Evolutionary conservation across 2,797 vertebrate genomes (phyloP), one percentile per base, ranked within the genome.

Genomic region (Eospalax fontanierii): DNA sequence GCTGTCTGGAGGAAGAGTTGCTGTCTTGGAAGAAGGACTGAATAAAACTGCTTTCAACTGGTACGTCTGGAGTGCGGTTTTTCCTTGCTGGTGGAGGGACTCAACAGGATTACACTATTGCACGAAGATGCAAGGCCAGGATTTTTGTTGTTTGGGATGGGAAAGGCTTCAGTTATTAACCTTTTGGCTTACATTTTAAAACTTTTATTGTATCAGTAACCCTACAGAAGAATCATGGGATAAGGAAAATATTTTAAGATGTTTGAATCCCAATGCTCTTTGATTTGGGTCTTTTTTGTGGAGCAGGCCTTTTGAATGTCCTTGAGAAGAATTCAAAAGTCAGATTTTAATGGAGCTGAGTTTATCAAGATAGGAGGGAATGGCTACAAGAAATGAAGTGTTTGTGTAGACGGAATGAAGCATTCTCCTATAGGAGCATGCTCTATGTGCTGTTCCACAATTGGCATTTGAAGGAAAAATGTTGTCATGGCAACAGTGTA

Each of bases 401-500:
- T 95, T 97, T 97, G 83, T 95, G 86, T 76, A 59, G 82, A 86
- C 86, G 92, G 94, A 96, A 94, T 94, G 87, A 96, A 97, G 82
- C 88, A 96, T 97, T 98, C 97, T 94, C 94, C 92, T 97, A 95
- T 90, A 97, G 96, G 85, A 97, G 86, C 73, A 91, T 71, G 96
- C 94, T 97, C 84, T 97, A 92, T 97, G 95, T 90, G 89, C 87
- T 96, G 95, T 97, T 98, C 95, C 94, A 88, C 95, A 97, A 97
- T 98, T 94, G 35, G 35, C 97, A 96, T 97, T 98, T 97, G 96
- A 98, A 98, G 97, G 96, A 86, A 96, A 97, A 96, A 87, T 61
- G 98, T 98, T 97, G 85, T 97, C 97, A 98, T 98, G 95, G 96
- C 81, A 98, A 98, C 97, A 6, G 63, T 95, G 96, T 97, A 97